Evolutionary conservation across 2,113 vertebrate species (phyloP).

Genomic region (Mustelus asterias): DNA sequence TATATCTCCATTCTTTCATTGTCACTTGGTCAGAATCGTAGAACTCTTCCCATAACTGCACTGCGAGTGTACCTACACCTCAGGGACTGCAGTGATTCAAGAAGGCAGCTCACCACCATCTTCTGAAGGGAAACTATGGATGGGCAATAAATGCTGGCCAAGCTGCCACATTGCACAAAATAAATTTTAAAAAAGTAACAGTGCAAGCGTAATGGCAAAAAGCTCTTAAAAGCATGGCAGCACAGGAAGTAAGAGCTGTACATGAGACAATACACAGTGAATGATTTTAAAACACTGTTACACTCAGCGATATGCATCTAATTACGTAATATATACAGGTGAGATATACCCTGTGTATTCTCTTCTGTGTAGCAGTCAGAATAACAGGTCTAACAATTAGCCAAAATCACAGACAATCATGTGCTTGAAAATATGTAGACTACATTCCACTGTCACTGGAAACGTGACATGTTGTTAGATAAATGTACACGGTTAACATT

Average conservation of each 20-base stretch:
- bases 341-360: background rate
- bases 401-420: background rate
- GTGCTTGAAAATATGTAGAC: background rate
- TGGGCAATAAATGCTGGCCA: too few relatives aligned
- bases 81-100: too few relatives aligned
- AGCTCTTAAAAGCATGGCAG: background rate
- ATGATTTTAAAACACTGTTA: background rate
- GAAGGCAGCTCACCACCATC: too few relatives aligned
- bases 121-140: too few relatives aligned
- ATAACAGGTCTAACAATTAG: background rate
- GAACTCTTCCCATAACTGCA: too few relatives aligned
- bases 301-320: background rate
- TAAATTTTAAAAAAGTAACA: background rate
- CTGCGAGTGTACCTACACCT: too few relatives aligned
- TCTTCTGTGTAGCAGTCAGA: background rate
- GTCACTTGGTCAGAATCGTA: too few relatives aligned
- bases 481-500: background rate
- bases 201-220: background rate
- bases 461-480: background rate
- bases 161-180: too few relatives aligned
- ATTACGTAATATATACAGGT: background rate
- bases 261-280: background rate
- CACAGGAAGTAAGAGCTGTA: background rate
- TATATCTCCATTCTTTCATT: too few relatives aligned
- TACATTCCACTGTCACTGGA: background rate